Base-by-base conservation (phyloP, 2,797 vertebrate species). In the Poecilia gillii region DNA sequence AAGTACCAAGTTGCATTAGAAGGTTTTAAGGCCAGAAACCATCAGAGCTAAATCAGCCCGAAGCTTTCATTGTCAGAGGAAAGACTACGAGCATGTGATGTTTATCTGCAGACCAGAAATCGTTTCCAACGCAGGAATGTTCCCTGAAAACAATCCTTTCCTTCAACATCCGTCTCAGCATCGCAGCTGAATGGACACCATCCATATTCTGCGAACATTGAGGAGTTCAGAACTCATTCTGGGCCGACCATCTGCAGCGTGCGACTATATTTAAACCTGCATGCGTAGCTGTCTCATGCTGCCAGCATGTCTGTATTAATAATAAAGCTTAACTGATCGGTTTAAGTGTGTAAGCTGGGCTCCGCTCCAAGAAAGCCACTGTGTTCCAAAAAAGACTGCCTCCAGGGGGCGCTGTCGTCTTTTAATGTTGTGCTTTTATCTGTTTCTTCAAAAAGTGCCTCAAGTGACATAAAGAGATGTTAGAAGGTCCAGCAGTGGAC, bases 391-490 rank as follows among this genome's bases (percentile, higher is more conserved):
- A 77, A 80, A 78, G 84, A 45, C 82, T 45, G 85, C 90, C 93
- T 89, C 87, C 71, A 5, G n/a, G 83, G 90, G 64, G 89, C 83
- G 82, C 89, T 84, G 79, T 83, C 82, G 82, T 90, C 89, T 76
- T 43, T 90, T 81, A 84, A 68, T 53, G 72, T 72, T 66, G 70
- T 89, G 88, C 84, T 91, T 91, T 92, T 82, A 81, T 31, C 23
- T 85, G 80, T 85, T 88, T 89, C 84, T 86, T 92, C 92, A 93
- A 93, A 94, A 95, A 95, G 94, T 95, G 94, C 94, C 94, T 95
- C 88, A 91, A 89, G 90, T 76, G 86, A 93, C 72, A 73, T 45
- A 23, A 71, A 45, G 73, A 85, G 89, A 90, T 83, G 89, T 83
- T 45, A 16, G n/a, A 85, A 75, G 89, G 88, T 86, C 90, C 88